Percentiles rank a stretch among this genome's conserved stretches.
Evolutionary conservation across 2,888 invertebrate species (phyloP).

Genomic region (Yponomeuta cagnagella): DNA sequence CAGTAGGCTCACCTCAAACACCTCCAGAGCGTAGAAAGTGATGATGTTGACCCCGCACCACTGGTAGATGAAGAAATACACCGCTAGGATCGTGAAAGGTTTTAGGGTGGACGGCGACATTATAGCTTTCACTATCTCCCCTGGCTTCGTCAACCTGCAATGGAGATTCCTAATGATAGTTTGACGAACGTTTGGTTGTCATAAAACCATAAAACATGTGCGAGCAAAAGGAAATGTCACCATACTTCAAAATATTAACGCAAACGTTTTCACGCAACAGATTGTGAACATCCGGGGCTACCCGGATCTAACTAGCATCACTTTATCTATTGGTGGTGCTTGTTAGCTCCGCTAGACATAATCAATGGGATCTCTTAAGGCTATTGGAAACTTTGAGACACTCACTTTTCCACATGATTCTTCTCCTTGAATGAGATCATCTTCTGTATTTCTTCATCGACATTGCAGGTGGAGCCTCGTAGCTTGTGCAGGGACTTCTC

Average conservation of each 20-base stretch:
- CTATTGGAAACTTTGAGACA: neutral
- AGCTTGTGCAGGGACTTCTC: constrained; percentile 74
- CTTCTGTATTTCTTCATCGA: constrained; percentile 77
- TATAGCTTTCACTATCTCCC: constrained; percentile 73
- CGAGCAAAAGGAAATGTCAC: too few species aligned
- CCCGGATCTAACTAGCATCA: too few species aligned
- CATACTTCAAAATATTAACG: too few species aligned
- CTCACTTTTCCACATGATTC: constrained; percentile 77
- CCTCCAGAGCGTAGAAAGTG: constrained; percentile 81
- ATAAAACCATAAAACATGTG: too few species aligned
- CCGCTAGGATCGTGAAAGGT: constrained; percentile 77
- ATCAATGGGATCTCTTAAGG: too few species aligned
- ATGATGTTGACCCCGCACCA: constrained; percentile 82
- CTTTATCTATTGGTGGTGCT: too few species aligned
- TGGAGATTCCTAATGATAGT: constrained; percentile 7
- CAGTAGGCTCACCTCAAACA: constrained; percentile 65
- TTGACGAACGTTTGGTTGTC: too few species aligned
- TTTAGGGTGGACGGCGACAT: constrained; percentile 78
- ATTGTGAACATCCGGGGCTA: too few species aligned
- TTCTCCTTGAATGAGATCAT: constrained; percentile 78
- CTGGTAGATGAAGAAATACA: constrained; percentile 82
- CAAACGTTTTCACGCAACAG: too few species aligned
- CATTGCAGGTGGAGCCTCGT: constrained; percentile 77
- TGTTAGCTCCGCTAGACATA: too few species aligned
- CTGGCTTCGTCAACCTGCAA: constrained; percentile 60